Conservation (phyloP, 2,113 vertebrate genomes). For the Nothoprocta perdicaria region DNA sequence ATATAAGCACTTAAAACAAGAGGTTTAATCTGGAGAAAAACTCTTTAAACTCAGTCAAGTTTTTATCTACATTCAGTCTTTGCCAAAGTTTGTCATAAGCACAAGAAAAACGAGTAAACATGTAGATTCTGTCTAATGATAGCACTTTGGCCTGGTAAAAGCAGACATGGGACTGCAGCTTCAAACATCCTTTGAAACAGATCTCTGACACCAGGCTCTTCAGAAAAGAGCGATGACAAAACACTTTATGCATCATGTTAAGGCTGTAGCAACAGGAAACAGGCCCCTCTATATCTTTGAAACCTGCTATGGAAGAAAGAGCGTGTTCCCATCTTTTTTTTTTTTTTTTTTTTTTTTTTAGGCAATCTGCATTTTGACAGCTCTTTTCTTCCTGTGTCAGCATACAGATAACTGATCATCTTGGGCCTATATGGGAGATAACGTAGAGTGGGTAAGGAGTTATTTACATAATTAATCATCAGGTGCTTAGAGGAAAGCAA, state of each 20-base stretch:
- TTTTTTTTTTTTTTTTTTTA: too few species aligned
- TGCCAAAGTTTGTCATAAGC: background rate
- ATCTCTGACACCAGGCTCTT: background rate
- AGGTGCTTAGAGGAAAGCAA: background rate
- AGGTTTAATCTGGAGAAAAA: background rate
- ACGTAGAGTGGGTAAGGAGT: background rate
- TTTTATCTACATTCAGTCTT: background rate
- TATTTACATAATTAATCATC: constrained; percentile 52
- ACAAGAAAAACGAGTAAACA: background rate
- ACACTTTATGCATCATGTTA: background rate
- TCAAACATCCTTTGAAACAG: background rate
- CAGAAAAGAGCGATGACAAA: background rate
- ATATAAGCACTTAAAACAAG: background rate
- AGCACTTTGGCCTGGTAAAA: background rate
- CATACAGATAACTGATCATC: constrained; percentile 8
- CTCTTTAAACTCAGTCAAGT: background rate
- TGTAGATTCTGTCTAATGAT: background rate
- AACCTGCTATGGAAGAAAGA: background rate
- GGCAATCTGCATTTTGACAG: constrained; percentile 7
- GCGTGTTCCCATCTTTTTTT: background rate
- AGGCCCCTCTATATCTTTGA: constrained; percentile 18
- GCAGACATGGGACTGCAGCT: background rate
- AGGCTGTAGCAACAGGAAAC: background rate
- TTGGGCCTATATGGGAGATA: background rate
- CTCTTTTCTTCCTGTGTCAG: constrained; percentile 23